Evolutionary conservation across 1,140 invertebrate genomes (phyloP).

Genomic region (Antheraea pernyi): DNA sequence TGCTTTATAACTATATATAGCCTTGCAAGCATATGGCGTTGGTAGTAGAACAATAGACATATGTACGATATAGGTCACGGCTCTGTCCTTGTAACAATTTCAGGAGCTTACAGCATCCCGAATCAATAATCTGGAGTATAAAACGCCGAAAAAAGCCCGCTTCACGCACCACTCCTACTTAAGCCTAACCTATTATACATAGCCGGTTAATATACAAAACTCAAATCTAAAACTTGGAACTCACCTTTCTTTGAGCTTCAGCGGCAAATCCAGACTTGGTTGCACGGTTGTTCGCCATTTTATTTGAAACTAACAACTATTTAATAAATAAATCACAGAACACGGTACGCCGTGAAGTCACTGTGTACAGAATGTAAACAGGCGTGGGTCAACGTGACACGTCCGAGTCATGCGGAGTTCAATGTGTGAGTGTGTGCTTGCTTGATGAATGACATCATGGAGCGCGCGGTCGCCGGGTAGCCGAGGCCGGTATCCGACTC

Average conservation of each 20-base stretch:
- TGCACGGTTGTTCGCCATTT: slow-evolving; percentile 93
- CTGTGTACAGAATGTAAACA: slow-evolving; percentile 69
- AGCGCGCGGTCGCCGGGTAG: slow-evolving; percentile 36
- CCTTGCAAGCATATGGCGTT: neutral
- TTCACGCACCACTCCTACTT: slow-evolving; percentile 6
- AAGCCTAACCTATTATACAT: slow-evolving; percentile 11
- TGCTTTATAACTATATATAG: neutral
- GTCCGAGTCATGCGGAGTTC: slow-evolving; percentile 38
- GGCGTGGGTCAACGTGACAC: slow-evolving; percentile 48
- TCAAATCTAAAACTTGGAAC: slow-evolving; percentile 33
- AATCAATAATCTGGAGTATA: slow-evolving; percentile 50
- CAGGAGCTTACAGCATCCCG: slow-evolving; percentile 67
- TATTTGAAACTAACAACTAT: slow-evolving; percentile 81
- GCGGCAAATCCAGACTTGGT: slow-evolving; percentile 96
- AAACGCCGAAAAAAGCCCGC: slow-evolving; percentile 24
- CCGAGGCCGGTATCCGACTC: slow-evolving; percentile 43
- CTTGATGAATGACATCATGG: slow-evolving; percentile 73
- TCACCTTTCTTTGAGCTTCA: slow-evolving; percentile 95
- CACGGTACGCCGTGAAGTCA: slow-evolving; percentile 60
- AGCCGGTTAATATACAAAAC: slow-evolving; percentile 19
- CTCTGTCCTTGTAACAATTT: slow-evolving; percentile 62
- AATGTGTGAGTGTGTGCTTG: slow-evolving; percentile 58
- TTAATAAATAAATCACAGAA: slow-evolving; percentile 69
- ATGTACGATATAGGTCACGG: slow-evolving; percentile 65
- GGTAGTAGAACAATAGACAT: slow-evolving; percentile 15